Conservation (phyloP, 2,888 invertebrate species). For the Cosmorhoe ocellata region DNA sequence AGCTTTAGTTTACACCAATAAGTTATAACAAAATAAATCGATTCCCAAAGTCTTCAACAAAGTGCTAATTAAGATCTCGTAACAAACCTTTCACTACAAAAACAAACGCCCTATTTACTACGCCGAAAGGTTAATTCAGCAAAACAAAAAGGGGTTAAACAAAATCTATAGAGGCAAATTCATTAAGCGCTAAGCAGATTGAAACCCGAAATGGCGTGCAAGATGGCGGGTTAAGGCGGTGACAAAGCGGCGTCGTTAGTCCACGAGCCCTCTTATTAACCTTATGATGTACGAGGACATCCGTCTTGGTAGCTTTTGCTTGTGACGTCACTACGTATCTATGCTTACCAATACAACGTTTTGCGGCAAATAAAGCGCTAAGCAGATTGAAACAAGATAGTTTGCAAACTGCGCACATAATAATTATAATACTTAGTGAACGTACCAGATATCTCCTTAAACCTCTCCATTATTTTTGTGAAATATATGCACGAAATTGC, state of each 20-base stretch:
- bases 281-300: conserved; percentile 82
- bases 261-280: conserved; percentile 82
- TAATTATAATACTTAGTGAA: too few species aligned
- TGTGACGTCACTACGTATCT: conserved; percentile 45
- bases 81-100: conserved; percentile 30
- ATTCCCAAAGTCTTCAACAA: background rate
- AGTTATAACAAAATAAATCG: conserved; percentile 3
- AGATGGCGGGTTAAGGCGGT: conserved; percentile 80
- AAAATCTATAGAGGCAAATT: conserved; percentile 82
- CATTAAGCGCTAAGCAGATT: conserved; percentile 82
- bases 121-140: conserved; percentile 81
- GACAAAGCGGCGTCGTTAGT: conserved; percentile 83
- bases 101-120: conserved; percentile 52
- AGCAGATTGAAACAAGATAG: background rate
- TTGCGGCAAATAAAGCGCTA: background rate
- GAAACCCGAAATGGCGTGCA: conserved; percentile 78
- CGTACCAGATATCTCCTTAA: too few species aligned
- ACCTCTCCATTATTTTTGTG: too few species aligned
- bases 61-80: conserved; percentile 20
- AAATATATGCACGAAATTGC: too few species aligned
- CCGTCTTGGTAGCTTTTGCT: conserved; percentile 61
- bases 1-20: too few species aligned
- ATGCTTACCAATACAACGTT: conserved; percentile 2
- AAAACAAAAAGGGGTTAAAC: conserved; percentile 82
- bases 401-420: too few species aligned